Evolutionary conservation across 1,140 invertebrate genomes (phyloP).

Genomic region (Thaumatotibia leucotreta): DNA sequence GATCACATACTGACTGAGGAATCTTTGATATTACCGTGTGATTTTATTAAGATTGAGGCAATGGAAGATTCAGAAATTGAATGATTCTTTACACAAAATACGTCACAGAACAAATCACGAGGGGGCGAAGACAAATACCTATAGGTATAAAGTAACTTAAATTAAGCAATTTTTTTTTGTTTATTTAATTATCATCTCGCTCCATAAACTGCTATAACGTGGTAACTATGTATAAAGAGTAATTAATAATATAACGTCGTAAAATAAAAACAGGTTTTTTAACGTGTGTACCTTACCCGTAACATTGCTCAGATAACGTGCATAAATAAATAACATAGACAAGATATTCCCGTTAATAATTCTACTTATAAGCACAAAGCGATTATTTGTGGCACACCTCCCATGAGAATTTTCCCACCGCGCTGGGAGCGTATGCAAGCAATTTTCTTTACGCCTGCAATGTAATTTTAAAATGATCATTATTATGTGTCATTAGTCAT

Average conservation of each 20-base stretch:
- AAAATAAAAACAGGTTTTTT: too few relatives aligned
- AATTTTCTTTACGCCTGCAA: constrained; percentile 26
- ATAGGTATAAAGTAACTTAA: too few relatives aligned
- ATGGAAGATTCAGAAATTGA: constrained; percentile 16
- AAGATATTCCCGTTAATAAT: constrained; percentile 7
- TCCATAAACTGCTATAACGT: too few relatives aligned
- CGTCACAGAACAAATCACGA: too few relatives aligned
- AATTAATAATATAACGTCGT: too few relatives aligned
- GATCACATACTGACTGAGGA: constrained; percentile 24
- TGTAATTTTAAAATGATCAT: constrained; percentile 38
- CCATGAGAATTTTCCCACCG: constrained; percentile 49
- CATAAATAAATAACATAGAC: neutral
- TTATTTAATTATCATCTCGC: too few relatives aligned
- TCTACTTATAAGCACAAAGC: neutral
- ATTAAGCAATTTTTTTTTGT: too few relatives aligned
- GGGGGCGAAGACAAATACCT: too few relatives aligned
- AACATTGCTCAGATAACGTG: neutral
- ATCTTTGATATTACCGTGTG: constrained; percentile 32
- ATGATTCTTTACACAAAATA: too few relatives aligned
- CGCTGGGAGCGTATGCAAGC: constrained; percentile 13
- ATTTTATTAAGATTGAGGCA: constrained; percentile 39
- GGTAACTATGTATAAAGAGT: too few relatives aligned
- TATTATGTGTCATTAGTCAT: constrained; percentile 26
- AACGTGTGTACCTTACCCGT: neutral
- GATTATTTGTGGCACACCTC: neutral